Evolutionary conservation across 2,888 invertebrate species (phyloP), one percentile per base, ranked within the genome.

Genomic region (Stenodema calcarata): DNA sequence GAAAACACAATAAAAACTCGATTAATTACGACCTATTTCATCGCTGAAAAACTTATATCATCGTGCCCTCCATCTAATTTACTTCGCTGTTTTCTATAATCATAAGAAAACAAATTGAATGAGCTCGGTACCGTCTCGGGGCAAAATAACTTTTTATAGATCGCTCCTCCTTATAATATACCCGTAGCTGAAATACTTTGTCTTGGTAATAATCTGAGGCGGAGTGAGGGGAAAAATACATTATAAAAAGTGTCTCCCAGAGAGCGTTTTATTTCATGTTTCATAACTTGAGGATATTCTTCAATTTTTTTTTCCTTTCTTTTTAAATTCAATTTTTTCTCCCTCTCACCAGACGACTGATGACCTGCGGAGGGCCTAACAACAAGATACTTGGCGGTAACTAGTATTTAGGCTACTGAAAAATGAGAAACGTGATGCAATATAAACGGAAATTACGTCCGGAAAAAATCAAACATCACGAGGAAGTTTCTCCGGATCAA

Each of bases 61-160:
- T 75, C 44, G 7, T 27, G 44, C 6, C 18, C 23, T 44, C 44
- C 44, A 3, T 16, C 23, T 18, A 12, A 9, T 50, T 50, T 12
- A 23, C 44, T n/a, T 16, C 50, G 54, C 69, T 69, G 23, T 82
- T 82, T 82, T 41, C 69, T 82, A 82, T 82, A 82, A 82, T 82
- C 62, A 69, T 82, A 69, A 69, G 82, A 54, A 80, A 80, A 50
- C 80, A 80, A 80, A 80, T 80, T 80, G 47, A 80, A 80, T 42
- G 50, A 54, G n/a, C n/a, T 28, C 54, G 27, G 78, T 18, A 1
- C 16, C 16, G 80, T 54, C 44, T 23, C 78, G 11, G 78, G 44
- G 23, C n/a, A 7, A 23, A 44, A 78, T 78, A 78, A 78, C 44
- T 78, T 78, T 78, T 78, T 78, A 44, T 78, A 78, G 44, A 42